Conservation (phyloP, 2,797 vertebrate species). For the Sebastes cheni region DNA sequence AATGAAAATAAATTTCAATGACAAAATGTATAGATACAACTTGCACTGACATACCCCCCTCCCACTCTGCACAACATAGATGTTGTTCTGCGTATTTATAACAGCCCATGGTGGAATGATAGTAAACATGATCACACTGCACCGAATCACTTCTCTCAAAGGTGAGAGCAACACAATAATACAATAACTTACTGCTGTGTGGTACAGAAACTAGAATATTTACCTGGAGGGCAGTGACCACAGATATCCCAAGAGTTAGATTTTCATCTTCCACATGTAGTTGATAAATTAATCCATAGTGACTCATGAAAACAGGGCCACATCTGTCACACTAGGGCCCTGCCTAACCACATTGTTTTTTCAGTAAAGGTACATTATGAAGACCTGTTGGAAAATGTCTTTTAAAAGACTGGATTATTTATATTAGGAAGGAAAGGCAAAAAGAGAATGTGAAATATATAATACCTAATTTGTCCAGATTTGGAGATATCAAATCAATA, state of each 20-base stretch:
- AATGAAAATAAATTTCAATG: neutral
- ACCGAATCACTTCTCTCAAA: slow-evolving; percentile 11
- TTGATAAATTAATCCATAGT: slow-evolving; percentile 2
- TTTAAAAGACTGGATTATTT: neutral
- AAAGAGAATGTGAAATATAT: no score
- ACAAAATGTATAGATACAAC: neutral
- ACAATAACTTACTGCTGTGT: neutral
- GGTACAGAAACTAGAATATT: neutral
- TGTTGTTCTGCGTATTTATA: slow-evolving; percentile 45
- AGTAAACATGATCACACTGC: slow-evolving; percentile 24
- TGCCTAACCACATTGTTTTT: neutral
- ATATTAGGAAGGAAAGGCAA: neutral
- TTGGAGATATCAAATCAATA: neutral
- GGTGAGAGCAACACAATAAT: slow-evolving; percentile 3
- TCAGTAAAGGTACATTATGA: neutral
- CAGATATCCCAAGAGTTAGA: neutral
- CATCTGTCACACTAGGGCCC: neutral
- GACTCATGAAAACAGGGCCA: neutral
- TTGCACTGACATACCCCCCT: neutral
- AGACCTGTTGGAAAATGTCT: neutral
- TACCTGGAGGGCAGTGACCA: neutral
- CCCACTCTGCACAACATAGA: neutral
- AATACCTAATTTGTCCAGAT: neutral
- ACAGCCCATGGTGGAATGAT: neutral
- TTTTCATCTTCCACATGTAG: neutral